phyloP scores from a whole-genome alignment of 2,797 vertebrate genomes.

The Octomys mimax region DNA sequence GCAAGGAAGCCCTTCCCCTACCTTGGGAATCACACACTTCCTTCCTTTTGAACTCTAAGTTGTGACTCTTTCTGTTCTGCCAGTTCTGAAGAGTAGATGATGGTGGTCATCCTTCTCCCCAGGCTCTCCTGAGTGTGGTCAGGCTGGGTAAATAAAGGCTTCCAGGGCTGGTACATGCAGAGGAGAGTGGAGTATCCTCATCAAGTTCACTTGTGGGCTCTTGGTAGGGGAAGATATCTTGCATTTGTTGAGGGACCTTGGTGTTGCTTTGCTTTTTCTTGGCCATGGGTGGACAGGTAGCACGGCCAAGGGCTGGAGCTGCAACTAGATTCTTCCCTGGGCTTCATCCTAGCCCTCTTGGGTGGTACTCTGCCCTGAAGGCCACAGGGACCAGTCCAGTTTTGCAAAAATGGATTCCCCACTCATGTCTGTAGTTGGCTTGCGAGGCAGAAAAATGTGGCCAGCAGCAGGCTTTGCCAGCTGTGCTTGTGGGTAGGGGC shows the following conservation, averaged over 20 bases:
- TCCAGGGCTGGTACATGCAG: not conserved
- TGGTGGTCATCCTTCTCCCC: slow-evolving; percentile 31
- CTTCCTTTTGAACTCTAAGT: not conserved
- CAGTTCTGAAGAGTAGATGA: not conserved
- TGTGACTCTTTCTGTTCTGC: not conserved
- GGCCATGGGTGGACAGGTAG: slow-evolving; percentile 40
- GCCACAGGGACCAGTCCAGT: slow-evolving; percentile 5
- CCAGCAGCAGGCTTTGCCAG: slow-evolving; percentile 56
- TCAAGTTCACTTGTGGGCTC: not conserved
- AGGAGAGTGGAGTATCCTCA: not conserved
- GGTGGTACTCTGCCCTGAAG: slow-evolving; percentile 51
- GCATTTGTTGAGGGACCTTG: not conserved
- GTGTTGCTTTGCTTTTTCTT: slow-evolving; percentile 1
- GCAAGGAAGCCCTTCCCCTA: not conserved
- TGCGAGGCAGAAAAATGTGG: slow-evolving; percentile 71
- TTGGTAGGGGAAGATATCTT: slow-evolving; percentile 11
- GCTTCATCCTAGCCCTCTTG: slow-evolving; percentile 33
- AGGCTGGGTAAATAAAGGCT: slow-evolving; percentile 64
- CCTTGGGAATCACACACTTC: not conserved
- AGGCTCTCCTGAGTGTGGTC: slow-evolving; percentile 48
- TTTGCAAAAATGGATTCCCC: slow-evolving; percentile 53
- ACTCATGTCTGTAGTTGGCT: slow-evolving; percentile 42
- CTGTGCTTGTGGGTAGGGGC: slow-evolving; percentile 51
- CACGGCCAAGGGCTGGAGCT: not conserved
- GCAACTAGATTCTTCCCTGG: not conserved